Base-by-base conservation (phyloP, 2,113 vertebrate species). In the Thamnophis sirtalis region DNA sequence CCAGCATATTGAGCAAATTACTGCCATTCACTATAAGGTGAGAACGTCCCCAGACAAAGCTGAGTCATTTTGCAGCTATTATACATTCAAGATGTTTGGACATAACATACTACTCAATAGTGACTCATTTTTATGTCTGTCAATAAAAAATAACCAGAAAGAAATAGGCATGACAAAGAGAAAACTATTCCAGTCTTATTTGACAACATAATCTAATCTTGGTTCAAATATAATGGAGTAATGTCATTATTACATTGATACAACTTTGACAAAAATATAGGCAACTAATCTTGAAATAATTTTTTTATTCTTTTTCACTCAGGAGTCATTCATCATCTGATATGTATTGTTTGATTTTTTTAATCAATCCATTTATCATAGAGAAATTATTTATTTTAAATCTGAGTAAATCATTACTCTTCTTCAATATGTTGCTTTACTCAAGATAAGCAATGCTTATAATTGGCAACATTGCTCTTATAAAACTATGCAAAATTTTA, bases 61-160 rank as follows among this genome's bases (percentile, higher is more conserved):
- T 68, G 63, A 93, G 54, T 89, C 50, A 95, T 89, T 43, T 60
- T 92, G 21, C 38, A 85, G 87, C 22, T 26, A 26, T 89, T 51
- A 56, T 80, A 89, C 49, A 89, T 88, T 38, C 28, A 85, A 92
- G 48, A 51, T 85, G 73, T 89, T 89, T 50, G 53, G 9, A 58
- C 26, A 51, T 53, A 84, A 92, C 50, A 50, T 49, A 80, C 22
- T 55, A 84, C 21, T 88, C 90, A 92, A 3, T 89, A 50, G 68
- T 17, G 92, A 17, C 49, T 91, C 87, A 91, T 24, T 60, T 1
- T 84, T 56, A 90, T 51, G 53, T 88, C 89, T 43, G 38, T 13
- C 58, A 80, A 87, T 85, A 94, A 92, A 92, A 38, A 0, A 91
- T 5, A 68, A 93, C 91, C 63, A 84, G 38, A 55, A 60, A 80